These are phyloP conservation scores for Parnassius mnemosyne DNA, from an alignment of 2,888 invertebrate species.

Conservation along the genomic window DNA sequence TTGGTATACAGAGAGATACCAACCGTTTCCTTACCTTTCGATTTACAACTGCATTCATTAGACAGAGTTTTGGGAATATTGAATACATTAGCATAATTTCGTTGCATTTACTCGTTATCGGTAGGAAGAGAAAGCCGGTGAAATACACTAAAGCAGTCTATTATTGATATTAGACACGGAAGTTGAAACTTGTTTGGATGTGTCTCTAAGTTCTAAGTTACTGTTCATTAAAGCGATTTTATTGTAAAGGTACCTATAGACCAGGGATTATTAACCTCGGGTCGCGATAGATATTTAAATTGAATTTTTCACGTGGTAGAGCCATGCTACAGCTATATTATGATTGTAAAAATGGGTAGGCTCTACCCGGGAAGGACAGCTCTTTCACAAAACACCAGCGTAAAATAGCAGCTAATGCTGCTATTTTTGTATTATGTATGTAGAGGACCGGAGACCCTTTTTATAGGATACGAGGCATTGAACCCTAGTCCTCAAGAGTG, in stretches of 20 bases:
- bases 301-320: no score
- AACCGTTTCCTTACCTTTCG: not conserved
- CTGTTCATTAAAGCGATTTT: no score
- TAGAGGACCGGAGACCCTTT: no score
- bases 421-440: no score
- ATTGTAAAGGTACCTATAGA: not conserved
- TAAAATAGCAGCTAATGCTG: no score
- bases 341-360: no score
- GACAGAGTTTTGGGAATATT: conserved; percentile 16
- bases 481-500: no score
- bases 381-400: no score
- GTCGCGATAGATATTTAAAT: not conserved
- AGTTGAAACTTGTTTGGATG: conserved; percentile 16
- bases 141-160: conserved; percentile 6
- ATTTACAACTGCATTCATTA: conserved; percentile 14
- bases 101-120: conserved; percentile 16
- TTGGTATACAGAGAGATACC: no score
- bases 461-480: no score
- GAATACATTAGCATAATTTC: conserved; percentile 25
- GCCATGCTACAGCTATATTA: no score
- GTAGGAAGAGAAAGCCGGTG: conserved; percentile 23
- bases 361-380: no score
- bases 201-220: conserved; percentile 8
- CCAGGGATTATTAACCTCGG: not conserved
- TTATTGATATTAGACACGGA: conserved; percentile 11